Conservation (phyloP, 1,140 invertebrate species). For the Aethina tumida region DNA sequence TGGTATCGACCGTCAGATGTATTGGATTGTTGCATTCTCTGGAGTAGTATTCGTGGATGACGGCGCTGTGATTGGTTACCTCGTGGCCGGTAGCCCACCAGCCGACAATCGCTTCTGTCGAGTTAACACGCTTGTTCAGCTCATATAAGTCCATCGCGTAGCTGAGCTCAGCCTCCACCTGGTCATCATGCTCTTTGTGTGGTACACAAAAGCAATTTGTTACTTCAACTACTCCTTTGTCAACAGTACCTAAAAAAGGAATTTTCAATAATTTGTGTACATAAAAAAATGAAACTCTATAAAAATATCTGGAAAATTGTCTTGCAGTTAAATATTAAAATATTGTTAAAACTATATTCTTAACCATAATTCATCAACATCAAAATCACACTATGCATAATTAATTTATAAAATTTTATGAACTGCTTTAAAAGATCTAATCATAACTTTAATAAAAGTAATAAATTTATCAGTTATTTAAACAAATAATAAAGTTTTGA, state of each 20-base stretch:
- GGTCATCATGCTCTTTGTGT: conserved; percentile 91
- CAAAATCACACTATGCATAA: no score
- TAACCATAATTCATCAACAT: no score
- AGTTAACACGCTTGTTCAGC: conserved; percentile 84
- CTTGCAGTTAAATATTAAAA: no score
- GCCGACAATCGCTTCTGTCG: conserved; percentile 85
- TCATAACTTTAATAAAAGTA: no score
- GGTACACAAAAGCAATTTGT: conserved; percentile 97
- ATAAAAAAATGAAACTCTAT: no score
- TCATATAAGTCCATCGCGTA: conserved; percentile 94
- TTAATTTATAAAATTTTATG: no score
- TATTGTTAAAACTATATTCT: no score
- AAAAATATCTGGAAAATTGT: no score
- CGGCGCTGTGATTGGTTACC: conserved; percentile 91
- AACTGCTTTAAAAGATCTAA: no score
- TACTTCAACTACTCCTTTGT: conserved; percentile 89
- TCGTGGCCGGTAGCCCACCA: conserved; percentile 97
- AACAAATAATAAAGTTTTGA: no score
- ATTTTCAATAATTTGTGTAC: no score
- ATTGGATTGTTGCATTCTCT: conserved; percentile 88
- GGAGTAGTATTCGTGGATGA: conserved; percentile 96
- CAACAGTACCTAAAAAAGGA: conserved; percentile 66
- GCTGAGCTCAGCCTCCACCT: conserved; percentile 91
- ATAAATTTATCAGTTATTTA: no score
- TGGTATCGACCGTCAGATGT: conserved; percentile 90